These are phyloP conservation scores for Mizuhopecten yessoensis DNA, from an alignment of 1,140 invertebrate species.

Conservation along the genomic window DNA sequence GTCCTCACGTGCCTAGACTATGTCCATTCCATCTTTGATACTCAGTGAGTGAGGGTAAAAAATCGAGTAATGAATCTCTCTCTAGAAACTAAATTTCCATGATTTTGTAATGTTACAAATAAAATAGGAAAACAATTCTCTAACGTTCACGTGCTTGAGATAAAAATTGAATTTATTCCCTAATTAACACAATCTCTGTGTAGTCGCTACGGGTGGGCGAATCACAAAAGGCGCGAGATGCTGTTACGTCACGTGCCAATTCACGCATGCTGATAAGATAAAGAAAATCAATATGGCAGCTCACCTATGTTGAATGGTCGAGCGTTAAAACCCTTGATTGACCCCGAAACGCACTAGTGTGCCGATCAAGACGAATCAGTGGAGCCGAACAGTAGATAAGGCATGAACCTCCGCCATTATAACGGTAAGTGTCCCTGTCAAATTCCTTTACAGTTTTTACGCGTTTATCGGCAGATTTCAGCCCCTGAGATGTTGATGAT, in stretches of 20 bases:
- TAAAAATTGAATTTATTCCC: background rate
- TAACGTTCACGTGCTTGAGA: no score
- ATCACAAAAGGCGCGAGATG: conserved; percentile 37
- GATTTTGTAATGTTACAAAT: no score
- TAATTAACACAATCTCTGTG: background rate
- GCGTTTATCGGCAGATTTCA: background rate
- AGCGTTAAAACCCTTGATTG: conserved; percentile 16
- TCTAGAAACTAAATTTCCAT: no score
- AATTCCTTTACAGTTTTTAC: conserved; percentile 9
- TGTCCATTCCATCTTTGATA: no score
- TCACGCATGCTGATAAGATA: conserved; percentile 38
- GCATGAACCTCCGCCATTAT: conserved; percentile 15
- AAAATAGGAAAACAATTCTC: no score
- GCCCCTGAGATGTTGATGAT: conserved; percentile 5
- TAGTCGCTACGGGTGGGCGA: conserved; percentile 36
- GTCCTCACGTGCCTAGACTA: no score
- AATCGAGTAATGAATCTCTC: no score
- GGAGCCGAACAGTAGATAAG: conserved; percentile 16
- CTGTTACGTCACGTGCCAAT: conserved; percentile 37
- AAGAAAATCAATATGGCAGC: conserved; percentile 38
- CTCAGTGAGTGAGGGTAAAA: no score
- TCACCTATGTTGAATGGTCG: conserved; percentile 37
- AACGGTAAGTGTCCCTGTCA: background rate
- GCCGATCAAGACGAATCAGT: background rate
- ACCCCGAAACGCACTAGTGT: conserved; percentile 36